phyloP scores from a whole-genome alignment of 1,140 invertebrate species.

The Caenorhabditis latens region DNA sequence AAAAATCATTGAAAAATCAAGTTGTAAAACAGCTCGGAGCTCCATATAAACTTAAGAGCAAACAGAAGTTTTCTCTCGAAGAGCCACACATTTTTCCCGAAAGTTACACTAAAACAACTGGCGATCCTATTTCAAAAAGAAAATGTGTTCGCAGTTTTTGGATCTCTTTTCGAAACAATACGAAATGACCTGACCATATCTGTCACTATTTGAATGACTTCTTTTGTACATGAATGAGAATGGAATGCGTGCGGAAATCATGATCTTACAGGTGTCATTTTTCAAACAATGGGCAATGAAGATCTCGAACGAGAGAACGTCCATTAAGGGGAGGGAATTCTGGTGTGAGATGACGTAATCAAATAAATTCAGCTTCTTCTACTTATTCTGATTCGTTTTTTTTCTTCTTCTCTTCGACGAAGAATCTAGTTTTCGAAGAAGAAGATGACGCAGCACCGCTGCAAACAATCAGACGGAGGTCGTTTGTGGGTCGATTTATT shows the following conservation, averaged over 20 bases:
- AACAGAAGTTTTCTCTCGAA: constrained; percentile 14
- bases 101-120: background rate
- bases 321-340: background rate
- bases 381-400: background rate
- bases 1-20: background rate
- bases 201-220: constrained; percentile 11
- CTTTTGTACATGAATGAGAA: background rate
- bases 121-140: background rate
- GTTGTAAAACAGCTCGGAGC: background rate
- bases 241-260: constrained; percentile 11
- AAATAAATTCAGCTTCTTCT: constrained; percentile 39
- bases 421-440: constrained; percentile 17
- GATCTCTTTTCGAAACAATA: constrained; percentile 10
- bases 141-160: background rate
- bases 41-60: constrained; percentile 29
- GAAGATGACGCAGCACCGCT: constrained; percentile 28
- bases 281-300: constrained; percentile 4
- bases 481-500: constrained; percentile 34
- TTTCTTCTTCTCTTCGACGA: background rate
- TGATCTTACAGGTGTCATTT: constrained; percentile 1
- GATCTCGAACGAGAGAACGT: constrained; percentile 31
- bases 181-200: constrained; percentile 1
- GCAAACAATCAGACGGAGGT: constrained; percentile 35
- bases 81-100: background rate
- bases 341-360: constrained; percentile 41